A percentile compares a stretch with the other conserved stretches of the same genome.
These are phyloP conservation scores for Mactra quadrangularis DNA, from an alignment of 1,140 invertebrate species.

Conservation along the genomic window DNA sequence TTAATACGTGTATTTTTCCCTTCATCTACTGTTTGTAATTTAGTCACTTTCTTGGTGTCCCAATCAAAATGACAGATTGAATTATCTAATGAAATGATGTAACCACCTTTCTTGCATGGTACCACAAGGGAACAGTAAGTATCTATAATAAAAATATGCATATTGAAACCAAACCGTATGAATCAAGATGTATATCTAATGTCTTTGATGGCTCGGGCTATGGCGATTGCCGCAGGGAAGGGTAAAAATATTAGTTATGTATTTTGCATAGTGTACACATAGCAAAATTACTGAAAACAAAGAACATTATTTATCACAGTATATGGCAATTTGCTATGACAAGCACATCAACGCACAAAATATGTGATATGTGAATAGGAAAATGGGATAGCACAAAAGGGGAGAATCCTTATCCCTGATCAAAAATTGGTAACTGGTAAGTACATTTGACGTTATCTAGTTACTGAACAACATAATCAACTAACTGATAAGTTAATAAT, in stretches of 20 bases:
- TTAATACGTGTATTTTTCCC: constrained; percentile 89
- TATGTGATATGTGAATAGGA: no score
- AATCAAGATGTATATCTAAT: not conserved
- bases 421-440: no score
- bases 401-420: no score
- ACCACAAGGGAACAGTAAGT: constrained; percentile 83
- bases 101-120: constrained; percentile 84
- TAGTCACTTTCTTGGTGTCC: constrained; percentile 56
- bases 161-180: not conserved
- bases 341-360: no score
- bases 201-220: not conserved
- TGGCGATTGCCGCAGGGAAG: not conserved
- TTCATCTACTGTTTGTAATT: constrained; percentile 86
- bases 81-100: constrained; percentile 60
- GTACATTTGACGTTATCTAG: no score
- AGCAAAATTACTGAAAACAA: no score
- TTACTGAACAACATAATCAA: no score
- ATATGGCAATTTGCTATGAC: no score
- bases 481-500: no score
- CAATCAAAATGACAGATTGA: constrained; percentile 71
- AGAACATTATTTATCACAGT: no score
- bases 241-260: not conserved
- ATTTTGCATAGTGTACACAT: no score
- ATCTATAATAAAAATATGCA: constrained; percentile 10
- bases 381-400: no score